Conservation (phyloP, 2,113 vertebrate genomes). For the Pelmatolapia mariae region DNA sequence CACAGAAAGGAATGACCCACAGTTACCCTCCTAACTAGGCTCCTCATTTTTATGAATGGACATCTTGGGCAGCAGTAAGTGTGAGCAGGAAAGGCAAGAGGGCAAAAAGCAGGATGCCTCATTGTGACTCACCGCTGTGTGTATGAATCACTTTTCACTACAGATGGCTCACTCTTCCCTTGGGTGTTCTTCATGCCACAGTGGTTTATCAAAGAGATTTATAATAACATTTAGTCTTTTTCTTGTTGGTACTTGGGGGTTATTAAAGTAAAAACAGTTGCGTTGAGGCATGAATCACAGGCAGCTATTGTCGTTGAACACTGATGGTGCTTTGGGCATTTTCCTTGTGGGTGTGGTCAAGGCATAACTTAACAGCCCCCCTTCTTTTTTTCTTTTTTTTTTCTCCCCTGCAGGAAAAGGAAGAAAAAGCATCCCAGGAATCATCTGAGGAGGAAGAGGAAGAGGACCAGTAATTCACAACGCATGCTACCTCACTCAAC, state of each 20-base stretch:
- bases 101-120: constrained; percentile 60
- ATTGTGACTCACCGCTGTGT: constrained; percentile 78
- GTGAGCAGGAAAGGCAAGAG: neutral
- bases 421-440: constrained; percentile 89
- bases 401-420: constrained; percentile 77
- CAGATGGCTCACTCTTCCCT: constrained; percentile 38
- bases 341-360: neutral
- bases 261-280: neutral
- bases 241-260: neutral
- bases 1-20: constrained; percentile 56
- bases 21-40: constrained; percentile 51
- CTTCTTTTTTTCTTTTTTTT: no score
- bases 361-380: neutral
- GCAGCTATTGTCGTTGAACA: neutral
- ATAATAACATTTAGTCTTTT: neutral
- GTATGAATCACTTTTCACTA: constrained; percentile 59
- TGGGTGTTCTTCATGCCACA: constrained; percentile 18
- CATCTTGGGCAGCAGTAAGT: constrained; percentile 40
- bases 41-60: constrained; percentile 84
- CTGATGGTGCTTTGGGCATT: neutral
- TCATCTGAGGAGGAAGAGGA: constrained; percentile 89
- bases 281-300: constrained; percentile 17
- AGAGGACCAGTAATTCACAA: constrained; percentile 86
- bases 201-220: constrained; percentile 22
- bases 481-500: constrained; percentile 80